phyloP scores from a whole-genome alignment of 2,113 vertebrate genomes.

The Rana temporaria region DNA sequence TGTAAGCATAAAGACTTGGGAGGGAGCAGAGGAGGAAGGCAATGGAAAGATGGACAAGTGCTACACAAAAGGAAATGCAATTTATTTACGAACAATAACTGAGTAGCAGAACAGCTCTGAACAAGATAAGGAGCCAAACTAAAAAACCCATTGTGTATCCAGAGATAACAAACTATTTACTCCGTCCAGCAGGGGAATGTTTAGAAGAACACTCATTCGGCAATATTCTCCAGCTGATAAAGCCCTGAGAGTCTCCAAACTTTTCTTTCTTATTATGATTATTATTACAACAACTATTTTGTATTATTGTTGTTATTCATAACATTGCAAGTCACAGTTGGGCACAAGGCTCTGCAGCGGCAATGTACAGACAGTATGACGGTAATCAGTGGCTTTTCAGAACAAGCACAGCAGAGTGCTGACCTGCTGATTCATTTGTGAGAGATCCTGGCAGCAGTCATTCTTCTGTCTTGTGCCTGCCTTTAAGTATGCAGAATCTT shows the following conservation, averaged over 20 bases:
- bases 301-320: conserved; percentile 52
- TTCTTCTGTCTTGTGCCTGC: conserved; percentile 19
- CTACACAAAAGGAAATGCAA: conserved; percentile 57
- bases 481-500: conserved; percentile 2
- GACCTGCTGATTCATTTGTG: conserved; percentile 43
- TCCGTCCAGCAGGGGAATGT: conserved; percentile 53
- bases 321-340: conserved; percentile 46
- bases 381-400: conserved; percentile 38
- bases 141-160: conserved; percentile 53
- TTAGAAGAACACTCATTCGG: conserved; percentile 55
- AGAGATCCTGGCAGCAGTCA: conserved; percentile 1
- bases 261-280: conserved; percentile 53
- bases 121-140: conserved; percentile 55
- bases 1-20: neutral
- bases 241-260: conserved; percentile 51
- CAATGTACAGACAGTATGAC: conserved; percentile 22
- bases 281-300: conserved; percentile 51
- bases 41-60: conserved; percentile 42
- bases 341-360: conserved; percentile 18
- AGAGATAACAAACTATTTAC: conserved; percentile 55
- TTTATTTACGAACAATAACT: conserved; percentile 58
- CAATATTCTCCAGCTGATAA: conserved; percentile 54
- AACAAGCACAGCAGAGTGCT: conserved; percentile 26
- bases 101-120: conserved; percentile 51
- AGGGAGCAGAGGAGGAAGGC: neutral